Percentiles rank a stretch among this genome's conserved stretches.
phyloP scores from a whole-genome alignment of 1,140 invertebrate genomes.

The Hetaerina americana region DNA sequence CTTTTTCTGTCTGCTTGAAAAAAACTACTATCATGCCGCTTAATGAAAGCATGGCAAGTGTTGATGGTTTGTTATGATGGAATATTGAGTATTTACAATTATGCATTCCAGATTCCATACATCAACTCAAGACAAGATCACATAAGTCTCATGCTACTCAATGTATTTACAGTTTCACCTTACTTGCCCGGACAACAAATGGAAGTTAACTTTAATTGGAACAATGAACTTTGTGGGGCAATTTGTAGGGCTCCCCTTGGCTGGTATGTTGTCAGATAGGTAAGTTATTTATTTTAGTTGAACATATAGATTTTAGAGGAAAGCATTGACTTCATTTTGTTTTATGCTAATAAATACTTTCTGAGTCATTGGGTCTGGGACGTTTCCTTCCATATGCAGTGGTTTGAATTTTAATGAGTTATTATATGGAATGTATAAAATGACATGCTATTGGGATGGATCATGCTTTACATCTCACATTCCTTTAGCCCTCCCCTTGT shows the following conservation, averaged over 20 bases:
- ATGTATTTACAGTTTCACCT: not conserved
- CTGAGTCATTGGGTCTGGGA: not conserved
- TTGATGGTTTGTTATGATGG: not conserved
- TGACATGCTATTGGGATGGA: too few species aligned
- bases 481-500: too few species aligned
- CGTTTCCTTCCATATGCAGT: not conserved
- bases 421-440: not conserved
- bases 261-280: constrained; percentile 8
- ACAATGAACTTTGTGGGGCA: constrained; percentile 1
- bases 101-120: not conserved
- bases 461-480: too few species aligned
- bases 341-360: not conserved
- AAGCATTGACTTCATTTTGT: too few species aligned
- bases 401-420: not conserved
- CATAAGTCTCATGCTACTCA: not conserved
- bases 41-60: not conserved
- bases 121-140: not conserved
- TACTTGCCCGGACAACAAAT: constrained; percentile 6
- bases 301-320: too few species aligned
- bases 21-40: not conserved
- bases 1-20: not conserved
- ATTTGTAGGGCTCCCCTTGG: not conserved
- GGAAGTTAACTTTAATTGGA: constrained; percentile 4
- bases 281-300: not conserved
- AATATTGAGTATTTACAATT: not conserved